phyloP scores from a whole-genome alignment of 2,113 vertebrate species.

The Crotophaga sulcirostris region DNA sequence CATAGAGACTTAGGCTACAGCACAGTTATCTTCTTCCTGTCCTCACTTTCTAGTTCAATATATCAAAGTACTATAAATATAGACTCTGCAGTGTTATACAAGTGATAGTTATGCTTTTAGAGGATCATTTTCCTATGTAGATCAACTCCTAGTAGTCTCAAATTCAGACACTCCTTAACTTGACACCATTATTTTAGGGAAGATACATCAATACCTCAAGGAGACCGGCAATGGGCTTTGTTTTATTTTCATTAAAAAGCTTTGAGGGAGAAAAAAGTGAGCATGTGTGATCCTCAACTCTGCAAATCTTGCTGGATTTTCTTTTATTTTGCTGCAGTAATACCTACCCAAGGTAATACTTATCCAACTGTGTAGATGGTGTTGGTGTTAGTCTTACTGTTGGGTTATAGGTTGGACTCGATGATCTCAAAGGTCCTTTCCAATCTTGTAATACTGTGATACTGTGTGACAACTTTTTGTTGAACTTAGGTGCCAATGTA shows the following conservation, averaged over 20 bases:
- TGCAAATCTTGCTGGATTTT: not conserved
- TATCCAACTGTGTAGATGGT: not conserved
- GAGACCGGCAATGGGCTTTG: not conserved
- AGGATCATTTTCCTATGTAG: not conserved
- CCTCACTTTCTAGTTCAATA: not conserved
- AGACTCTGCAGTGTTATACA: not conserved
- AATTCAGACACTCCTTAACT: not conserved
- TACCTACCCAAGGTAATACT: not conserved
- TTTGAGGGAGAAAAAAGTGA: not conserved
- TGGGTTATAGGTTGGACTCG: too few species aligned
- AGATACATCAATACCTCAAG: not conserved
- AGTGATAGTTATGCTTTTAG: not conserved
- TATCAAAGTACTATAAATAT: not conserved
- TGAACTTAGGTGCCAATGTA: not conserved
- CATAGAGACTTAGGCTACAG: not conserved
- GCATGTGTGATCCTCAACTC: not conserved
- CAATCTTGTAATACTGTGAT: too few species aligned
- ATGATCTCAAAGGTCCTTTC: too few species aligned
- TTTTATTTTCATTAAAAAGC: not conserved
- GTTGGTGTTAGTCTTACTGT: too few species aligned
- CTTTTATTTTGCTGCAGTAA: not conserved
- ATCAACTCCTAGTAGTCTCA: not conserved
- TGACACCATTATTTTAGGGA: not conserved
- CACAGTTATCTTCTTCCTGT: not conserved
- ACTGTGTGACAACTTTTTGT: not conserved